These are phyloP conservation scores for Lithophane ornitopus DNA, from an alignment of 2,888 invertebrate species.

Conservation along the genomic window DNA sequence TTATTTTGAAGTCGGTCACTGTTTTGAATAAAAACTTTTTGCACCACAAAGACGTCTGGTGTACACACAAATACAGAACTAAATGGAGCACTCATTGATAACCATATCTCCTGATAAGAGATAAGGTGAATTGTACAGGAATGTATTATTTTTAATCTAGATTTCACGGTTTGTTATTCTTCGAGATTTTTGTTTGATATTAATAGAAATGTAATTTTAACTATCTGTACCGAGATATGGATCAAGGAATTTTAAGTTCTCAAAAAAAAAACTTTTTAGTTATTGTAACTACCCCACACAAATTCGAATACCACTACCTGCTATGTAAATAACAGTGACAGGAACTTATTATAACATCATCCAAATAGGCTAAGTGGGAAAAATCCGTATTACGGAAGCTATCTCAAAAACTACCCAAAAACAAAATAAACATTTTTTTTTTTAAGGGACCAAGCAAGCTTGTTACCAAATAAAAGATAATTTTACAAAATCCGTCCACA, in stretches of 20 bases:
- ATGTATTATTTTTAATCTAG: slow-evolving; percentile 32
- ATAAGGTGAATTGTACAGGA: slow-evolving; percentile 34
- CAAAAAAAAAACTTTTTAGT: no score
- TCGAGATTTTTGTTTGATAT: slow-evolving; percentile 34
- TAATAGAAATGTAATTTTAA: slow-evolving; percentile 20
- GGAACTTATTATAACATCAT: no score
- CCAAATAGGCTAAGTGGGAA: no score
- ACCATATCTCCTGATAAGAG: slow-evolving; percentile 43
- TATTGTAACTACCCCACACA: no score
- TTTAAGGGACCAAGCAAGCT: no score
- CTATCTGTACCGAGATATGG: background rate
- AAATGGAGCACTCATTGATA: slow-evolving; percentile 42
- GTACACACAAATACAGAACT: slow-evolving; percentile 10
- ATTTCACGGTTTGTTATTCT: slow-evolving; percentile 21
- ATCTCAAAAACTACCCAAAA: no score
- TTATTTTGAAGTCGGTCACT: background rate
- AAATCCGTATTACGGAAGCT: no score
- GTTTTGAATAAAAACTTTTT: background rate
- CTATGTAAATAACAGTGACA: no score
- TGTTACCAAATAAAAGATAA: no score
- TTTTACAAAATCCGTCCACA: no score
- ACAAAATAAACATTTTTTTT: no score
- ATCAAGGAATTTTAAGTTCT: background rate
- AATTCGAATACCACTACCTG: no score
- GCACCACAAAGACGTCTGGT: slow-evolving; percentile 9